A percentile compares a stretch with the other conserved stretches of the same genome.
These are phyloP conservation scores for Trichopria drosophilae DNA, from an alignment of 2,888 invertebrate species.

Conservation along the genomic window DNA sequence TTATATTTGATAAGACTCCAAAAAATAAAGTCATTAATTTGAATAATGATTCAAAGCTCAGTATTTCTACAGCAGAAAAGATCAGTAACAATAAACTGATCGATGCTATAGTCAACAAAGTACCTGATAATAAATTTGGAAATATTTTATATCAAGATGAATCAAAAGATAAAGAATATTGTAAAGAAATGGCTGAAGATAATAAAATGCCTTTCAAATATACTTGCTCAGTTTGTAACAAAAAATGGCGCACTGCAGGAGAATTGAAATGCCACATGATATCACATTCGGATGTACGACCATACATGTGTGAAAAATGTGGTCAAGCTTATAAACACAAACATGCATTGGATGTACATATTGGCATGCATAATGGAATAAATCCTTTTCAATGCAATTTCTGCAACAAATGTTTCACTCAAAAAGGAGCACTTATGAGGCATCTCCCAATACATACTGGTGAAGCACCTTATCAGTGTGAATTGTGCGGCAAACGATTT, in stretches of 20 bases:
- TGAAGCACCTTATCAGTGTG: conserved; percentile 66
- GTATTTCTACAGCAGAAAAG: too few species aligned
- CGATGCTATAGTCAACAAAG: too few species aligned
- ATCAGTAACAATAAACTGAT: too few species aligned
- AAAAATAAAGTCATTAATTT: conserved; percentile 10
- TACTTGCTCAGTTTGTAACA: conserved; percentile 43
- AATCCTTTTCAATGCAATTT: conserved; percentile 66
- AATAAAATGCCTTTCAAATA: conserved; percentile 40
- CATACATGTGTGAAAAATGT: conserved; percentile 61
- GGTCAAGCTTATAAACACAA: conserved; percentile 68
- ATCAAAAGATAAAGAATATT: too few species aligned
- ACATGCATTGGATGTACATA: conserved; percentile 66
- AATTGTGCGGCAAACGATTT: conserved; percentile 68
- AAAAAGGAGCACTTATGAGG: conserved; percentile 65
- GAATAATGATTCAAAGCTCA: conserved; percentile 6
- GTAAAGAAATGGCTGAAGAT: too few species aligned
- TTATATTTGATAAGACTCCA: conserved; percentile 14
- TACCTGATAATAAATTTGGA: not conserved
- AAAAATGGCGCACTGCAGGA: conserved; percentile 41
- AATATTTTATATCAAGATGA: conserved; percentile 1
- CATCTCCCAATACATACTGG: conserved; percentile 68
- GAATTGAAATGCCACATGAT: conserved; percentile 44
- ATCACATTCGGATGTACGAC: conserved; percentile 44
- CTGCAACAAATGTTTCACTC: conserved; percentile 66
- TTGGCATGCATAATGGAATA: conserved; percentile 65